phyloP scores from a whole-genome alignment of 1,140 invertebrate species.

The Lutraria rhynchaena region DNA sequence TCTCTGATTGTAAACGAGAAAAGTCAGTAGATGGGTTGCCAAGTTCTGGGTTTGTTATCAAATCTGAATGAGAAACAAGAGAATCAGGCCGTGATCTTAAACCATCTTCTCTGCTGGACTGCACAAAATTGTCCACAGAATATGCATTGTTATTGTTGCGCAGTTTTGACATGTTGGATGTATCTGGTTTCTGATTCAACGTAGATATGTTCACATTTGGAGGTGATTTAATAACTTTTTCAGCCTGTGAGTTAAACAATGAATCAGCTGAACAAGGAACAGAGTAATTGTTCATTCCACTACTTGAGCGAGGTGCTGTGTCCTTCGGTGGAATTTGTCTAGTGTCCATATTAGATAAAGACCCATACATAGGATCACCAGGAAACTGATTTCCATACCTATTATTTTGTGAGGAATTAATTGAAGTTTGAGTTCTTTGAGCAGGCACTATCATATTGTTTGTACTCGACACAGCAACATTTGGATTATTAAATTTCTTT shows the following conservation, averaged over 20 bases:
- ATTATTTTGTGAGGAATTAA: conserved; percentile 51
- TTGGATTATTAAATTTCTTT: conserved; percentile 7
- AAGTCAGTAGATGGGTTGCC: conserved; percentile 34
- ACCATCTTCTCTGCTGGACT: conserved; percentile 68
- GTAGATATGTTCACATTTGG: conserved; percentile 59
- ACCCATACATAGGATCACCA: conserved; percentile 34
- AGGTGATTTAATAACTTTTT: conserved; percentile 57
- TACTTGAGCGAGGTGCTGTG: conserved; percentile 27
- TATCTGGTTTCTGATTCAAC: conserved; percentile 14
- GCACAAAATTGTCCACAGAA: conserved; percentile 81
- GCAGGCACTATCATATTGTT: conserved; percentile 17
- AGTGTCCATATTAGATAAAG: conserved; percentile 55
- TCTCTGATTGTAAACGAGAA: conserved; percentile 61
- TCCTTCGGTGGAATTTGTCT: conserved; percentile 48
- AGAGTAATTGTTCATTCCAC: conserved; percentile 53
- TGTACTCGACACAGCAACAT: conserved; percentile 22
- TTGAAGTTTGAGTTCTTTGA: conserved; percentile 35
- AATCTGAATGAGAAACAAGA: conserved; percentile 22
- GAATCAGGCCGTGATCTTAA: conserved; percentile 33
- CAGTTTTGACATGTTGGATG: conserved; percentile 54
- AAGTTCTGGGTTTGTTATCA: conserved; percentile 17
- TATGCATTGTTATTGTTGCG: conserved; percentile 59
- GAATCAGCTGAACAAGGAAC: conserved; percentile 64
- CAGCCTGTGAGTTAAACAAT: conserved; percentile 60
- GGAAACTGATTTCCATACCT: conserved; percentile 28